Percentiles rank a stretch among this genome's conserved stretches.
phyloP scores from a whole-genome alignment of 2,888 invertebrate species.

The Macrophya alboannulata region DNA sequence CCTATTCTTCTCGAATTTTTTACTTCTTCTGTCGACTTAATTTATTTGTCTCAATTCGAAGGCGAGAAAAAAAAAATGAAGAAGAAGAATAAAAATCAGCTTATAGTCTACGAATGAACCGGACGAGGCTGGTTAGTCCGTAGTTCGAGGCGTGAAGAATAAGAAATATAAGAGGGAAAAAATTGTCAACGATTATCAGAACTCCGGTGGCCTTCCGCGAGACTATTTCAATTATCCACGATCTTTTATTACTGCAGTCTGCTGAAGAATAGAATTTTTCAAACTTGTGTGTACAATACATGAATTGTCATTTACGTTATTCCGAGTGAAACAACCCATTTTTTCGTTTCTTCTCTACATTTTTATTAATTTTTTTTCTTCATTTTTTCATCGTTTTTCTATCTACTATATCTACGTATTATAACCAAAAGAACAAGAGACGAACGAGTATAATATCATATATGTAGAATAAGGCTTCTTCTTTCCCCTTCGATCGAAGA shows the following conservation, averaged over 20 bases:
- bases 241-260: too few relatives aligned
- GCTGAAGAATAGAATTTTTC: too few relatives aligned
- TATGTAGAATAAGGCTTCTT: background rate
- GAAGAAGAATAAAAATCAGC: background rate
- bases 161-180: background rate
- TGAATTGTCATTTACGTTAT: too few relatives aligned
- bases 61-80: background rate
- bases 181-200: background rate
- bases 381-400: conserved; percentile 31
- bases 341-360: conserved; percentile 36
- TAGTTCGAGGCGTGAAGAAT: conserved; percentile 32
- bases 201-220: background rate
- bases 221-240: too few relatives aligned
- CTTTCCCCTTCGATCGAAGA: too few relatives aligned
- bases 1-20: too few relatives aligned
- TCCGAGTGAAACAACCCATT: too few relatives aligned
- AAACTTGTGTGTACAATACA: too few relatives aligned
- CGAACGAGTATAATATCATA: too few relatives aligned
- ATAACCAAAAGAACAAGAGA: too few relatives aligned
- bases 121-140: conserved; percentile 24
- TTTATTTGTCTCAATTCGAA: background rate
- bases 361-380: conserved; percentile 26
- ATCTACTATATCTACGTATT: background rate
- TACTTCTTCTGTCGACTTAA: background rate
- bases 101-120: background rate